Evolutionary conservation across 2,113 vertebrate species (phyloP), one percentile per base, ranked within the genome.

Genomic region (Zingel zingel): DNA sequence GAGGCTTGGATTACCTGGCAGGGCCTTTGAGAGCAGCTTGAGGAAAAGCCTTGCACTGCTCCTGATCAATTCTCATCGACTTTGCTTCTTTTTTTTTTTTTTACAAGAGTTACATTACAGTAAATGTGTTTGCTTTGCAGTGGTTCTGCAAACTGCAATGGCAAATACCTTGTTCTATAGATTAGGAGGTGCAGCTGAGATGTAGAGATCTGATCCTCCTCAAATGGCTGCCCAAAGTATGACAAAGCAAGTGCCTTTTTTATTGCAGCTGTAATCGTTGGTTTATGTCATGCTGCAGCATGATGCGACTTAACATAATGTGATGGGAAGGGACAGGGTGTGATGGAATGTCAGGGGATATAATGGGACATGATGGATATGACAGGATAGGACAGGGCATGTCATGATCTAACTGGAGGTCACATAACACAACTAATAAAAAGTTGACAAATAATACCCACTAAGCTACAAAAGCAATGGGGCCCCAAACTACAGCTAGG

Each of bases 71-170:
- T 66, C 77, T 71, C 67, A 92, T 93, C 61, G 86, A 91, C 80
- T 80, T 30, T 62, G 72, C 56, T 23, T 36, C 27, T 67, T 33
- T 56, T 10, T 36, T 79, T 78, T 81, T 67, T 83, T 81, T 85
- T 64, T 72, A 90, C 91, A 91, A 87, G 92, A 43, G 74, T 93
- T 94, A 92, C 93, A 94, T 95, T 94, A 93, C 93, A 91, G 90
- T 87, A 92, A 94, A 92, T 93, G 89, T 88, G 91, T 94, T 91
- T 93, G 90, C 86, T 90, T 91, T 92, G 92, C 91, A 90, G 80
- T 74, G 73, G 74, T 91, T 85, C 80, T 62, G 61, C 86, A 87
- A 83, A 83, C 74, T 82, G 88, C 69, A 58, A 79, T 54, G 23
- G 73, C 69, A 79, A 88, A 83, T 81, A 82, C 82, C 85, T 86